A percentile compares a stretch with the other conserved stretches of the same genome.
phyloP scores from a whole-genome alignment of 1,140 invertebrate species.

The Halesus radiatus region DNA sequence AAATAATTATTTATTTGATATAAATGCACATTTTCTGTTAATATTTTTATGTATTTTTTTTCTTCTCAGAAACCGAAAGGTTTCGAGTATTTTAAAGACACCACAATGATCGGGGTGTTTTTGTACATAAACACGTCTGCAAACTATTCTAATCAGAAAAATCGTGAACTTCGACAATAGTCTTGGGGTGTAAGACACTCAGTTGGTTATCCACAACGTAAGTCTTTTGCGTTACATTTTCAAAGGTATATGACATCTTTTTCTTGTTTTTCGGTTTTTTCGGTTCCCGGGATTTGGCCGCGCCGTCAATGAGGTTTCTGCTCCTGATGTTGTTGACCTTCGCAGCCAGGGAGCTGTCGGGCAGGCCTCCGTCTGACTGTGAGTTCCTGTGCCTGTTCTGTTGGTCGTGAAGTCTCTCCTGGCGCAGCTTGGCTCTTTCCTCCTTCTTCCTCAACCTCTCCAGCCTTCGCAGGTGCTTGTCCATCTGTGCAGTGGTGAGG shows the following conservation, averaged over 20 bases:
- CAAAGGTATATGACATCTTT: conserved; percentile 58
- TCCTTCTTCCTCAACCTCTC: conserved; percentile 64
- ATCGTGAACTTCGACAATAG: conserved; percentile 66
- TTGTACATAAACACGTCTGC: too few species aligned
- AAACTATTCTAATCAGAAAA: conserved; percentile 54
- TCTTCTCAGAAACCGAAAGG: too few species aligned
- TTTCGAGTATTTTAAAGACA: too few species aligned
- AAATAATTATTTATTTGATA: too few species aligned
- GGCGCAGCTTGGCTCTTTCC: conserved; percentile 53
- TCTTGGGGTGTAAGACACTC: conserved; percentile 67
- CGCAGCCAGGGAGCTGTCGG: conserved; percentile 3
- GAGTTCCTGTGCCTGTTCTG: conserved; percentile 45
- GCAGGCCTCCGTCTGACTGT: not conserved
- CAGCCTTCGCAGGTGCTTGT: conserved; percentile 63
- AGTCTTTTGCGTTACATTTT: conserved; percentile 64
- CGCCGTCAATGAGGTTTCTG: conserved; percentile 58
- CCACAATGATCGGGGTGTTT: too few species aligned
- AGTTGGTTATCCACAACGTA: conserved; percentile 67
- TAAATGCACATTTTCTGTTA: too few species aligned
- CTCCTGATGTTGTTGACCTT: conserved; percentile 32
- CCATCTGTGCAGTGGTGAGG: conserved; percentile 64
- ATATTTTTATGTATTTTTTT: too few species aligned
- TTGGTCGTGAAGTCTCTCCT: conserved; percentile 55
- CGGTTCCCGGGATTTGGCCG: not conserved
- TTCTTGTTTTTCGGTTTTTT: conserved; percentile 30